Evolutionary conservation across 2,888 invertebrate species (phyloP), one percentile per base, ranked within the genome.

Genomic region (Drosophila cognata): DNA sequence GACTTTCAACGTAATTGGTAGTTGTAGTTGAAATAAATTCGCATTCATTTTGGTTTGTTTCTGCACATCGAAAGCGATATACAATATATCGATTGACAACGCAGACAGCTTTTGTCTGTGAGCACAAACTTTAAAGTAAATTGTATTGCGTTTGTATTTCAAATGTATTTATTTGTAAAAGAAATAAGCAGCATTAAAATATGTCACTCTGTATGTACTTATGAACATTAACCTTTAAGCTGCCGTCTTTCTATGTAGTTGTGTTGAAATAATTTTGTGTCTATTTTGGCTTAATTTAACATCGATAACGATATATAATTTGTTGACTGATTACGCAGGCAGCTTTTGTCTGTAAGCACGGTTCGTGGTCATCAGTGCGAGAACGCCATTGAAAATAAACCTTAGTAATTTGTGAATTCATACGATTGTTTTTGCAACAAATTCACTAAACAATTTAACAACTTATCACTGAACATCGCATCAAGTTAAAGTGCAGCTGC

Each of bases 321-420:
- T 25, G 8, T 7, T 16, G 46, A 25, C 16, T 46, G 21, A 21
- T 4, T 16, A 21, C 21, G 21, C 46, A 25, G 16, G 8, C 8
- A 46, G 21, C 46, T 46, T 25, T 46, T 25, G 16, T 25, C 21
- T 25, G 16, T 25, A 10, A 6, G 50, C 50, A 50, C 28, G 10
- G 33, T 3, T 33, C 33, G 33, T 33, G 3, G 33, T 50, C 52
- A 77, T 74, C 80, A 79, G 46, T 62, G 61, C 62, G 57, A 46
- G 63, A 79, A 78, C 77, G 77, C 77, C 81, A 80, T 77, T 77
- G 31, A 74, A 73, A 48, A 58, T 61, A 56, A 18, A 48, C 21
- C 53, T 58, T 33, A 36, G 36, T 10, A 41, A 53, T 69, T 69
- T 25, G 38, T 57, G 48, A 48, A 38, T 76, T 48, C 48, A 53